Conservation (phyloP, 2,797 vertebrate genomes). For the Heteromormyrus szaboi region DNA sequence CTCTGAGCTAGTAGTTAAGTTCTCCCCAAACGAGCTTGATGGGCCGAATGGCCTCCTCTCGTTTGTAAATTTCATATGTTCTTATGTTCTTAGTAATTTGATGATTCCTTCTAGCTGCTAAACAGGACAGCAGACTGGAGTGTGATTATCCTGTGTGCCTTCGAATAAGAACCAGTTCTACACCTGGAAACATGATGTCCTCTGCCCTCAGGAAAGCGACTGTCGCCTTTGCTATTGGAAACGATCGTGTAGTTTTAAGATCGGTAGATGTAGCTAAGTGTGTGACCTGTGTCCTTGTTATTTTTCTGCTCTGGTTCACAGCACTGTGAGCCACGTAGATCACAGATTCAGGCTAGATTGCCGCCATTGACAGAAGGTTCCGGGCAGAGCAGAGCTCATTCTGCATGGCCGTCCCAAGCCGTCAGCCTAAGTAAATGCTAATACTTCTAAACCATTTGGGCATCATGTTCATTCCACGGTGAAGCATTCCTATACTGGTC, state of each 20-base stretch:
- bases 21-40: too few relatives aligned
- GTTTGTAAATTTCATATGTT: too few relatives aligned
- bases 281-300: background rate
- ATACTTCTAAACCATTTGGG: background rate
- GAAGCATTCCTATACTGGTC: background rate
- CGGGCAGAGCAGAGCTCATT: background rate
- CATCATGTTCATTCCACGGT: background rate
- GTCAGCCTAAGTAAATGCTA: background rate
- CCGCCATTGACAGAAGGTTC: background rate
- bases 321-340: background rate
- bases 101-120: background rate
- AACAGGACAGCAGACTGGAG: background rate
- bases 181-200: background rate
- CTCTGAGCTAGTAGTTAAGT: too few relatives aligned
- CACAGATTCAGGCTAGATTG: constrained; percentile 3
- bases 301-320: background rate
- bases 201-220: background rate
- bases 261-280: background rate
- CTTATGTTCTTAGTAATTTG: background rate
- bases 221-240: background rate
- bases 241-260: background rate
- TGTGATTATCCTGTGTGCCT: background rate
- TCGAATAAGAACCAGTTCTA: background rate
- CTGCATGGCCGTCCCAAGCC: background rate
- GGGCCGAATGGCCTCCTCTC: too few relatives aligned